Percentiles rank a stretch among this genome's conserved stretches.
These are phyloP conservation scores for Cheilosia pagana DNA, from an alignment of 2,888 invertebrate species.

Conservation along the genomic window DNA sequence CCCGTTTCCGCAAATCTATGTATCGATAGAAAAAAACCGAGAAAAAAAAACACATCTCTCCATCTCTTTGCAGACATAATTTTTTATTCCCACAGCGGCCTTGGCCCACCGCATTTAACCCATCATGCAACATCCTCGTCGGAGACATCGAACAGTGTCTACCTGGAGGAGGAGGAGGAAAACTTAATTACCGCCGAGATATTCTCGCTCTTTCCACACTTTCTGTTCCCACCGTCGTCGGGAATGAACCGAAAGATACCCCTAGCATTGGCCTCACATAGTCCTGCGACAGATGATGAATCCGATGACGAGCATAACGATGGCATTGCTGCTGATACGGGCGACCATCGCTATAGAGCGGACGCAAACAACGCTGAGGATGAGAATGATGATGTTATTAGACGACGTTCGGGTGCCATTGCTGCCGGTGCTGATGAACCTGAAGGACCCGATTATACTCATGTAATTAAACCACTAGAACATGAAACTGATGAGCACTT, in stretches of 20 bases:
- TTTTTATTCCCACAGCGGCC: slow-evolving; percentile 85
- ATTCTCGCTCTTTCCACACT: slow-evolving; percentile 85
- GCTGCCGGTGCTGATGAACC: slow-evolving; percentile 71
- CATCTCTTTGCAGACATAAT: slow-evolving; percentile 76
- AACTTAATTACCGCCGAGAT: slow-evolving; percentile 84
- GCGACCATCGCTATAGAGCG: slow-evolving; percentile 79
- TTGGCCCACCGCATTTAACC: slow-evolving; percentile 82
- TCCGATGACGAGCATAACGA: slow-evolving; percentile 79
- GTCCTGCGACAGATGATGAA: slow-evolving; percentile 83
- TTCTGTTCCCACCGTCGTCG: slow-evolving; percentile 85
- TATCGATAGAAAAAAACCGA: slow-evolving; percentile 50
- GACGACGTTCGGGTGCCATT: slow-evolving; percentile 42
- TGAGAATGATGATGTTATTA: slow-evolving; percentile 63
- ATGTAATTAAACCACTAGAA: slow-evolving; percentile 75
- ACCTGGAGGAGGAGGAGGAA: slow-evolving; percentile 80
- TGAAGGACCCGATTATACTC: slow-evolving; percentile 73
- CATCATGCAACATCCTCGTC: slow-evolving; percentile 67
- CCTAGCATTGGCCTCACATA: slow-evolving; percentile 83
- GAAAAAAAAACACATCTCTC: slow-evolving; percentile 70
- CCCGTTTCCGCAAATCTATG: slow-evolving; percentile 16
- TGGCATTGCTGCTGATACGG: slow-evolving; percentile 43
- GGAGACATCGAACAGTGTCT: slow-evolving; percentile 85
- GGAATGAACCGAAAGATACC: slow-evolving; percentile 82
- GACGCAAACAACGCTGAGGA: slow-evolving; percentile 75
- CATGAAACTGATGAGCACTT: slow-evolving; percentile 75